Evolutionary conservation across 2,888 invertebrate species (phyloP), one percentile per base, ranked within the genome.

Genomic region (Perizoma flavofasciatum): DNA sequence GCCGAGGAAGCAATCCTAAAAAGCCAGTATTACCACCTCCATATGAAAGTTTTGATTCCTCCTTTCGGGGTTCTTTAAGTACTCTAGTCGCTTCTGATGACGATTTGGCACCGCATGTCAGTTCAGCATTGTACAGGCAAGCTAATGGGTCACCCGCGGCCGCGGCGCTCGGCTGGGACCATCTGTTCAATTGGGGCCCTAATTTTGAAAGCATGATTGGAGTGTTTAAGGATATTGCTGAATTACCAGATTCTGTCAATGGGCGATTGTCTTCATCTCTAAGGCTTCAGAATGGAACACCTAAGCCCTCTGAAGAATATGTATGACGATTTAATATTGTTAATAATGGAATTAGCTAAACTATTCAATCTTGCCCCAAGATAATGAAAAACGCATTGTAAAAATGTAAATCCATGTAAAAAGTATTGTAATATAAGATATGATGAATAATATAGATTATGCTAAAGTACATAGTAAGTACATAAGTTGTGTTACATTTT

Each of bases 191-290:
- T 86, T 98, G 98, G 98, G 98, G 98, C 6, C 97, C 98, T 22
- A 98, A 98, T 88, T 98, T 98, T 86, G 97, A 98, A 86, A 98
- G 97, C 83, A 94, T 98, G 81, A 97, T 98, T 66, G 98, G 98
- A 34, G 98, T 98, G 50, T 98, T 98, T 80, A 98, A 97, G 90
- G 98, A 98, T 88, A 98, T 98, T 75, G 98, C 98, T 48, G 97
- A 98, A 88, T 89, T 98, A 72, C 98, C 98, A 4, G 98, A 98
- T 81, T 93, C 95, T 49, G 95, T 95, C 32, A 95, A 95, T 71
- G 95, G 95, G 63, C 92, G 96, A 72, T 94, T 96, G 77, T 94
- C 96, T 67, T 94, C 95, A 66, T 95, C 96, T 22, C 88, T 97
- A 65, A 93, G 97, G 81, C 93, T 97, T 81, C 96, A 96, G 66